Evolutionary conservation across 2,113 vertebrate species (phyloP), one percentile per base, ranked within the genome.

Genomic region (Passer domesticus): DNA sequence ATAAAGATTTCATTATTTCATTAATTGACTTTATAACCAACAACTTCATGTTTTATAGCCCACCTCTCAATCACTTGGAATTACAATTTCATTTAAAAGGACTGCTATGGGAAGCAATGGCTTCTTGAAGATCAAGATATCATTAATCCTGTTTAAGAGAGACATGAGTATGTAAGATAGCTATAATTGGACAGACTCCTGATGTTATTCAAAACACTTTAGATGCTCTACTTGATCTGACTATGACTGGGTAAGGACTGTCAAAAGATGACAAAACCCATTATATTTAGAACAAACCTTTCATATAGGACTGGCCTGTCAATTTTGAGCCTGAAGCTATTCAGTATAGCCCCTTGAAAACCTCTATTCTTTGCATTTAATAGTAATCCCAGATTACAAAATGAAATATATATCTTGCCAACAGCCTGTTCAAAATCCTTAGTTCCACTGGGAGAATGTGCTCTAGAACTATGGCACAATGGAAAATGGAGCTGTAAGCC

Each of bases 351-450:
- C 21, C 14, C 31, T 69, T 68, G 37, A 92, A 92, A 90, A 73
- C 27, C 31, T 25, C 58, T 83, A 9, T 69, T 83, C 63, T 68
- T 60, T 83, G 55, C 59, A 85, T 77, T 85, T 77, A 88, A 53
- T 73, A 80, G 62, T 80, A 93, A 95, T 86, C 90, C 23, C 41
- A 79, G 55, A 95, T 92, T 93, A 94, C 50, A 77, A 87, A 92
- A 85, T n/a, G 17, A 72, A 91, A 50, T 55, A 37, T 33, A 24
- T 43, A 69, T 69, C 67, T 79, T 90, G 76, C 53, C 72, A 91
- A 64, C 7, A 76, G 70, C 33, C 58, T 58, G 37, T 47, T 83
- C 63, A 66, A 95, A 94, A 95, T 70, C 80, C 83, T 64, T 56
- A 69, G 31, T 60, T 83, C 44, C 56, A 39, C 4, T 46, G 70